These are phyloP conservation scores for Anomalospiza imberbis DNA, from an alignment of 2,797 vertebrate species.

Conservation along the genomic window DNA sequence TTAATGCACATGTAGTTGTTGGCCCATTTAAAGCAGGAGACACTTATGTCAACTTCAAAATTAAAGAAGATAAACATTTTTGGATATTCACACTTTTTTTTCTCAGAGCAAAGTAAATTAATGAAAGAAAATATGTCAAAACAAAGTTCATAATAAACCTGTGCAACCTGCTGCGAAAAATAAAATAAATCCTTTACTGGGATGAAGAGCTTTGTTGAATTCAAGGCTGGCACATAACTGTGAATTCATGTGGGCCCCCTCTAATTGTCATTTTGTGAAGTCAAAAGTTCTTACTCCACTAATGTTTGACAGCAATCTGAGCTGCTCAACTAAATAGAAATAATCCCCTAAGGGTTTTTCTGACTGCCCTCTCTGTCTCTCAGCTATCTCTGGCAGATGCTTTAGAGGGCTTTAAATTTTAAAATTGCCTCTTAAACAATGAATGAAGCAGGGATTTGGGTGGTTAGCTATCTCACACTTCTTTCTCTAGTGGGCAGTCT, in stretches of 20 bases:
- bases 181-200: not conserved
- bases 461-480: not conserved
- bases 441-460: not conserved
- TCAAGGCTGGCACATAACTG: not conserved
- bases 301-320: constrained; percentile 19
- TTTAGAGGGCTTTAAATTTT: not conserved
- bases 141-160: not conserved
- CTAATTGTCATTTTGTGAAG: not conserved
- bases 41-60: not conserved
- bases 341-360: not conserved
- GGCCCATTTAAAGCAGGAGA: not conserved
- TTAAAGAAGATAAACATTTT: not conserved
- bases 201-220: not conserved
- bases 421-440: not conserved
- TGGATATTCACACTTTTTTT: not conserved
- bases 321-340: not conserved
- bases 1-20: not conserved
- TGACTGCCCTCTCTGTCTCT: not conserved
- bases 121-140: not conserved
- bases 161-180: not conserved
- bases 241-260: not conserved
- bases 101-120: not conserved
- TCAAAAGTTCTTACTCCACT: not conserved
- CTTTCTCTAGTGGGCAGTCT: not conserved
- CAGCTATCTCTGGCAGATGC: not conserved